These are phyloP conservation scores for Sarcoramphus papa DNA, from an alignment of 2,797 vertebrate species.

Conservation along the genomic window DNA sequence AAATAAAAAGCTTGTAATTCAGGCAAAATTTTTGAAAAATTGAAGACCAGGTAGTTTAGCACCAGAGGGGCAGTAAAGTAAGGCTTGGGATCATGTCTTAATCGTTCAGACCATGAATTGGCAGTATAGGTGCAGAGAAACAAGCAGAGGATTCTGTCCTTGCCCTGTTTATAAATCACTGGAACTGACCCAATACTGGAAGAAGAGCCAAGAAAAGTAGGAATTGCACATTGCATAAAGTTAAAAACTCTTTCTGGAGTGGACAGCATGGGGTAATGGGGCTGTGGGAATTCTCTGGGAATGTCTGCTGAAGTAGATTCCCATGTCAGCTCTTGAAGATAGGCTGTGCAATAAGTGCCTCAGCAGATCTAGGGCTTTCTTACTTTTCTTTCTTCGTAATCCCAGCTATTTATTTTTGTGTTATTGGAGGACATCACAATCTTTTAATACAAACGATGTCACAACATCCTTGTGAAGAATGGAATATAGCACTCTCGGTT, in stretches of 20 bases:
- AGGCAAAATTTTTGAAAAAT: not conserved
- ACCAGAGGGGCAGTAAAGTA: not conserved
- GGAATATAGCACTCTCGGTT: rapidly evolving
- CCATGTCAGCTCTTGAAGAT: not conserved
- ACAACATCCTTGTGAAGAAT: not conserved
- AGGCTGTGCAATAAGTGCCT: not conserved
- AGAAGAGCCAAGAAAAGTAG: not conserved
- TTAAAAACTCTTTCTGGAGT: not conserved
- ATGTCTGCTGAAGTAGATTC: not conserved
- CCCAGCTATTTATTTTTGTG: not conserved
- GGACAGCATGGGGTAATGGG: not conserved
- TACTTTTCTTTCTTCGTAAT: not conserved
- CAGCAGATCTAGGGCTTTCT: not conserved
- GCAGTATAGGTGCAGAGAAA: not conserved
- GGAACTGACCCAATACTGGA: not conserved
- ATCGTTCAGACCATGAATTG: not conserved
- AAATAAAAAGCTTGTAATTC: not conserved
- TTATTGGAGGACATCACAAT: not conserved
- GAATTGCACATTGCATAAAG: not conserved
- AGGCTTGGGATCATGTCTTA: not conserved
- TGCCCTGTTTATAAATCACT: not conserved
- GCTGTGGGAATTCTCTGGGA: not conserved
- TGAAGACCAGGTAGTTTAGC: not conserved
- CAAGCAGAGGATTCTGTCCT: not conserved
- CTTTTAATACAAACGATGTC: not conserved